phyloP scores from a whole-genome alignment of 1,140 invertebrate genomes.

The Zaprionus tsacasi region DNA sequence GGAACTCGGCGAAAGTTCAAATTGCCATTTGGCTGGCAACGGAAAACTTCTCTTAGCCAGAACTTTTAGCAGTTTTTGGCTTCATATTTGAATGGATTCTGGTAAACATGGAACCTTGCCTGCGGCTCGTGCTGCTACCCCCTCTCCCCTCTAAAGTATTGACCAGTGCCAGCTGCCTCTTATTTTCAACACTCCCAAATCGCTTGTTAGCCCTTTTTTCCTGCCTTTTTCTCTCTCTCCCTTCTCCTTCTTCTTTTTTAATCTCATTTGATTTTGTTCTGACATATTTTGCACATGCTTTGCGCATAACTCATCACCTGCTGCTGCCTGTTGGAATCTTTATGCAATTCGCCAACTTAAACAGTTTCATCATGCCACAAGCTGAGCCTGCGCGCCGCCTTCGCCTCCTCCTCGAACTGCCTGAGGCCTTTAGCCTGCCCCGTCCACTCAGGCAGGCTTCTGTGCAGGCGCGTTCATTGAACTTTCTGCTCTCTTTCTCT shows the following conservation, averaged over 20 bases:
- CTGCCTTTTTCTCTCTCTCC: not conserved
- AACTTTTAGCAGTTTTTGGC: constrained; percentile 30
- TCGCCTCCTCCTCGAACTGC: constrained; percentile 41
- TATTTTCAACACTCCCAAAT: constrained; percentile 17
- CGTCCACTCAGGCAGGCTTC: constrained; percentile 2
- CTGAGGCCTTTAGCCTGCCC: constrained; percentile 39
- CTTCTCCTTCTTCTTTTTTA: constrained; percentile 29
- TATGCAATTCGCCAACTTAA: constrained; percentile 16
- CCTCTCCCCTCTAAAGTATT: not conserved
- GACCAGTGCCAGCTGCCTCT: constrained; percentile 24
- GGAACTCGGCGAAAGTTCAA: constrained; percentile 47
- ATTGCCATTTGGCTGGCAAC: constrained; percentile 51
- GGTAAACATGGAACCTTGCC: constrained; percentile 15
- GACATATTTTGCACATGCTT: constrained; percentile 78
- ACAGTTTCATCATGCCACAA: constrained; percentile 59
- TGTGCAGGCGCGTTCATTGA: not conserved
- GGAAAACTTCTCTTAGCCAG: constrained; percentile 38
- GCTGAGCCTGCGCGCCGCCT: not conserved
- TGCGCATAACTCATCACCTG: constrained; percentile 77
- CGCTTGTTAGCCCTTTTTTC: constrained; percentile 27
- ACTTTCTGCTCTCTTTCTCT: not conserved
- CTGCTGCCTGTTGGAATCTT: constrained; percentile 25
- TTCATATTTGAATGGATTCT: constrained; percentile 25
- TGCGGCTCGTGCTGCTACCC: not conserved
- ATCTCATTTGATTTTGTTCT: constrained; percentile 76